Evolutionary conservation across 2,888 invertebrate genomes (phyloP).

Genomic region (Escarpia spicata): DNA sequence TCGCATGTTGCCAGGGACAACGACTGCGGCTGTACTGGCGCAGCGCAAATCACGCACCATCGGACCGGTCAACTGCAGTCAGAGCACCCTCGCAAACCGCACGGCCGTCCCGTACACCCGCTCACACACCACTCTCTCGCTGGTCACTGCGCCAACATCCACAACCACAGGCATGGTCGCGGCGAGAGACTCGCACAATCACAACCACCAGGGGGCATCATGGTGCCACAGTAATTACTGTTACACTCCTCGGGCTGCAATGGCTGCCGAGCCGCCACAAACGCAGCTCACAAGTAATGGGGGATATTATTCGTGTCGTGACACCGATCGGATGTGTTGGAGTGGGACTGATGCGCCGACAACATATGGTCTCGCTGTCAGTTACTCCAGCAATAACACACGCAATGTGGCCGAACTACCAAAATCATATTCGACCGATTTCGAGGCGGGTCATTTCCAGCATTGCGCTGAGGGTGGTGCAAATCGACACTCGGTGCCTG

Average conservation of each 20-base stretch:
- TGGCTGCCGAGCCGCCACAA: background rate
- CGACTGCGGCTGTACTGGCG: background rate
- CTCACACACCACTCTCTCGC: constrained; percentile 14
- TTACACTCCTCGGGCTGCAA: background rate
- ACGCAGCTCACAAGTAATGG: background rate
- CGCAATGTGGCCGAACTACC: background rate
- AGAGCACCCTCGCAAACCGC: background rate
- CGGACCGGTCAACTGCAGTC: background rate
- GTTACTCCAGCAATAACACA: background rate
- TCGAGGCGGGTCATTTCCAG: constrained; percentile 18
- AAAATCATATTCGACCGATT: background rate
- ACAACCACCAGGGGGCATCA: background rate
- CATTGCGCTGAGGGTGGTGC: background rate
- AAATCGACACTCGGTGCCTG: constrained; percentile 22
- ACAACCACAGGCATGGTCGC: background rate
- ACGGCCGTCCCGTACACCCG: constrained; percentile 18
- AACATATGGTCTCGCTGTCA: background rate
- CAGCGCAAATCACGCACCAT: background rate
- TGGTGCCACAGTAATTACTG: background rate
- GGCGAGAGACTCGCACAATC: background rate
- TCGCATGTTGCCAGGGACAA: background rate
- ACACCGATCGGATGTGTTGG: background rate
- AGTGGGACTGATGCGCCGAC: background rate
- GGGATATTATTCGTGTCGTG: constrained; percentile 13
- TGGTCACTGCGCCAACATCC: background rate